Base-by-base conservation (phyloP, 2,797 vertebrate genomes). In the Silurus aristotelis region DNA sequence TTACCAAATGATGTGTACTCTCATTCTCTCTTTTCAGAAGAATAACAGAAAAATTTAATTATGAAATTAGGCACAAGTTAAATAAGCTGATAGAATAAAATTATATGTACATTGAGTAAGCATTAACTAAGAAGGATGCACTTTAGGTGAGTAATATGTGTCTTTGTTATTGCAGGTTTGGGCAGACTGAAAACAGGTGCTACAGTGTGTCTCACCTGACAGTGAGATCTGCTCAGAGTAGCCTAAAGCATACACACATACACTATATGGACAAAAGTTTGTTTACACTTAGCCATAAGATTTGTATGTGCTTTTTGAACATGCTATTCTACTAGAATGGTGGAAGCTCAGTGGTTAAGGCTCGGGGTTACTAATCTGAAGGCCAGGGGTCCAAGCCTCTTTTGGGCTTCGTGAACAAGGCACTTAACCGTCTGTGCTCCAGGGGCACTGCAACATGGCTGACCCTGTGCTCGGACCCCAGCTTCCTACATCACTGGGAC, bases 51-150 rank as follows among this genome's bases (percentile, higher is more conserved):
- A 56, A 85, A 63, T 56, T 5, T 61, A 81, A 73, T 61, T 61
- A 58, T 85, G 56, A 52, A 56, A 72, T 85, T 79, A 72, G 58
- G 25, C 58, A 84, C 52, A 68, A 48, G 52, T 52, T 38, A 78
- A 43, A 22, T 43, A 25, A 61, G 25, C 64, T 55, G 68, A 80
- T 72, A 3, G 19, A 43, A 27, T 17, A 25, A 22, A 60, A 60
- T 60, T 46, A 46, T 48, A 71, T 71, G 68, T 31, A 75, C 20
- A 15, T 83, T 73, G 56, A 61, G 22, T 63, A n/a, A 56, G 27
- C 46, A 20, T 55, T 55, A 64, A 8, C 82, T 66, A 46, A 63
- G 38, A 73, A 67, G 31, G 48, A 72, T 71, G 6, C 14, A 55
- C 2, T 25, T 63, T 15, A 79, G 58, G 31, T 15, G 61, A 25